phyloP scores from a whole-genome alignment of 2,797 vertebrate genomes.

The Schizopygopsis pylzovi region DNA sequence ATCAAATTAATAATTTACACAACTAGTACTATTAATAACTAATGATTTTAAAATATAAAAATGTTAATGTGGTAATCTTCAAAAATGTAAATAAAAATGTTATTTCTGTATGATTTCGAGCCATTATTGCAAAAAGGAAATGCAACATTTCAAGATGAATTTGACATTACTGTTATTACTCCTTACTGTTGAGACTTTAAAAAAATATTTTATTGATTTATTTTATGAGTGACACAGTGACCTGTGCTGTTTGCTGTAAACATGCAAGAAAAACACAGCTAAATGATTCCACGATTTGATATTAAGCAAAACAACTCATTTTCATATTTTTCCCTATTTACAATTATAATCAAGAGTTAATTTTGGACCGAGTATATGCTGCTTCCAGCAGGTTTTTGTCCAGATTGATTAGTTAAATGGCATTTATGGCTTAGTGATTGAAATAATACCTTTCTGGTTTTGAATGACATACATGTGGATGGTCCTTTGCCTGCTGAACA shows the following conservation, averaged over 20 bases:
- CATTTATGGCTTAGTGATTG: neutral
- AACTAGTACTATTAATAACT: no score
- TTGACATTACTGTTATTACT: no score
- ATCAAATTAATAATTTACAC: no score
- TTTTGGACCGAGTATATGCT: neutral
- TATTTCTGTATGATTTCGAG: no score
- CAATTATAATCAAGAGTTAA: neutral
- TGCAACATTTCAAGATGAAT: no score
- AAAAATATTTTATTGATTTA: no score
- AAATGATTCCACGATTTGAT: neutral
- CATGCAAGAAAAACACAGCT: neutral
- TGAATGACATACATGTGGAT: neutral
- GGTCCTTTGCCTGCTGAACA: neutral
- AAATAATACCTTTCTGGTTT: neutral
- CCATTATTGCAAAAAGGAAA: no score
- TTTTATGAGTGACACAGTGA: neutral
- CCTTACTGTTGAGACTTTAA: no score
- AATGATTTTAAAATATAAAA: neutral
- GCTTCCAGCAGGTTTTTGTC: neutral
- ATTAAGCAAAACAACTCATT: neutral
- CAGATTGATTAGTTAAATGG: neutral
- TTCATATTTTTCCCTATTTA: neutral
- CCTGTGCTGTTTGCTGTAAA: neutral
- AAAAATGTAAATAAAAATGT: no score
- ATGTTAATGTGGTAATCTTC: neutral